Conservation (phyloP, 2,797 vertebrate genomes). For the Sciurus carolinensis region DNA sequence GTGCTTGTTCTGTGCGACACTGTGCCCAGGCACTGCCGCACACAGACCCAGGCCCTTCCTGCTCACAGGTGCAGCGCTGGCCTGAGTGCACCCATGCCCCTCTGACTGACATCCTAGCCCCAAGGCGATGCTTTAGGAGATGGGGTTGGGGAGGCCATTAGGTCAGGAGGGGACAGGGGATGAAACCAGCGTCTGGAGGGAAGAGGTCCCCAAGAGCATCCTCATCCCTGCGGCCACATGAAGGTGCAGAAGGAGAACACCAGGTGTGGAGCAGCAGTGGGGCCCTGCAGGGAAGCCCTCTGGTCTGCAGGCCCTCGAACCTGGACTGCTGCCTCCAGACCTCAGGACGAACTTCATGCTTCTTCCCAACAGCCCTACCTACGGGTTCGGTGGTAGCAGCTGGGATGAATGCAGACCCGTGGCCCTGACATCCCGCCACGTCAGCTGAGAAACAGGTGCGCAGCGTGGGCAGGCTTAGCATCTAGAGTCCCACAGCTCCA, state of each 20-base stretch:
- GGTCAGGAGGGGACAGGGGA: background rate
- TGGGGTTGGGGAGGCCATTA: background rate
- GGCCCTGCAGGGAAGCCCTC: too few relatives aligned
- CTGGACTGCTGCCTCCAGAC: background rate
- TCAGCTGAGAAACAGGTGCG: background rate
- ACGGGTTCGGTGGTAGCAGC: background rate
- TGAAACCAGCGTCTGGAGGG: background rate
- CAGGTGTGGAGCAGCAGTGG: background rate
- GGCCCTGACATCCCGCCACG: background rate
- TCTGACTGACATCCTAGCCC: too few relatives aligned
- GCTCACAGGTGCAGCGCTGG: too few relatives aligned
- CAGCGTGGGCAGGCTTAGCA: background rate
- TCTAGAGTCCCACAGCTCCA: background rate
- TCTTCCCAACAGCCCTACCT: background rate
- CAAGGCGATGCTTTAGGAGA: background rate
- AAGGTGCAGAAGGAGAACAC: background rate
- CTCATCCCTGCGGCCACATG: accelerated
- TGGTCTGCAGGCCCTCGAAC: background rate
- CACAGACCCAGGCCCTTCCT: background rate
- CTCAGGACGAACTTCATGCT: background rate
- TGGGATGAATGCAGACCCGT: background rate
- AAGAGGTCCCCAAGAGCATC: background rate
- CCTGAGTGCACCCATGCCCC: too few relatives aligned
- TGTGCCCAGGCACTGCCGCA: accelerated
- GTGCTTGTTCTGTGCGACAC: too few relatives aligned